Conservation (phyloP, 2,888 invertebrate species). For the Andrena hattorfiana region DNA sequence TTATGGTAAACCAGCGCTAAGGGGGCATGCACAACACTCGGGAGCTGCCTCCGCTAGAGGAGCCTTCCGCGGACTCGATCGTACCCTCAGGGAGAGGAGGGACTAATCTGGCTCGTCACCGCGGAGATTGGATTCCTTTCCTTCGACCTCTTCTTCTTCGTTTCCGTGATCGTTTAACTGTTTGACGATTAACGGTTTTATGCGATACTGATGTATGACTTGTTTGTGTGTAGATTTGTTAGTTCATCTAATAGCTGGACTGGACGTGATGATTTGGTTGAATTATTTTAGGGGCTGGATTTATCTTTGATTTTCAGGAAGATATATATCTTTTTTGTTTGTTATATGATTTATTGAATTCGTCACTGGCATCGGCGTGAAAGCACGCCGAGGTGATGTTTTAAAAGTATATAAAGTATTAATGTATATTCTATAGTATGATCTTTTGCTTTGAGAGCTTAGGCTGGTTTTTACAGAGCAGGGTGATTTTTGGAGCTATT, state of each 20-base stretch:
- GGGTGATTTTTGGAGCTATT: too few species aligned
- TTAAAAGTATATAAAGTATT: too few species aligned
- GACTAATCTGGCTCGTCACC: constrained; percentile 5
- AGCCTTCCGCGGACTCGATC: constrained; percentile 5
- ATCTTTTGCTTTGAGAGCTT: too few species aligned
- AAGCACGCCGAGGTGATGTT: too few species aligned
- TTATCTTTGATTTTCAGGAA: too few species aligned
- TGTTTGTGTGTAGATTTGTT: background rate
- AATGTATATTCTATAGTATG: too few species aligned
- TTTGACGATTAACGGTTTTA: background rate
- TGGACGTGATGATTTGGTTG: background rate
- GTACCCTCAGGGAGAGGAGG: constrained; percentile 11
- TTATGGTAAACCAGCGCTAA: constrained; percentile 61
- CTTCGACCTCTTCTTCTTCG: background rate
- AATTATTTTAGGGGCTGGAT: too few species aligned
- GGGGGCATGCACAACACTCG: constrained; percentile 26
- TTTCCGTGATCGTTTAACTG: background rate
- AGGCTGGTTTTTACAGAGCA: too few species aligned
- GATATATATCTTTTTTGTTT: too few species aligned
- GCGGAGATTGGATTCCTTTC: constrained; percentile 20
- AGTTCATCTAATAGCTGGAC: background rate
- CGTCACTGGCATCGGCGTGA: too few species aligned
- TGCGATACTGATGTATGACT: background rate
- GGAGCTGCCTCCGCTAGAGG: background rate
- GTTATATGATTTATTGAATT: too few species aligned